These are phyloP conservation scores for Sebastolobus alascanus DNA, from an alignment of 2,797 vertebrate species.

Conservation along the genomic window DNA sequence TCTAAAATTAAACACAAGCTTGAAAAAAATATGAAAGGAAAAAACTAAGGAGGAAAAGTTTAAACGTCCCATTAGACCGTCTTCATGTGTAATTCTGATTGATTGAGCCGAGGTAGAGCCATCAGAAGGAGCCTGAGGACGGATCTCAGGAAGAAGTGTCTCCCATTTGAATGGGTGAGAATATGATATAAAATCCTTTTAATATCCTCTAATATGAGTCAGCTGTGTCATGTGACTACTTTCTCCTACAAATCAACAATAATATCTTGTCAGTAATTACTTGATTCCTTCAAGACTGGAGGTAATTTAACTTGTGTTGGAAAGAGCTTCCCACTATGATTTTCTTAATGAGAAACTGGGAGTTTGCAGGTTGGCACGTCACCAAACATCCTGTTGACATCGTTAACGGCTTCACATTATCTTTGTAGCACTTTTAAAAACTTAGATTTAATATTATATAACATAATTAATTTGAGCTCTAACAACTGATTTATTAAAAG, in stretches of 20 bases:
- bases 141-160: neutral
- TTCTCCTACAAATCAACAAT: neutral
- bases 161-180: neutral
- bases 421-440: neutral
- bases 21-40: neutral
- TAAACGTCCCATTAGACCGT: neutral
- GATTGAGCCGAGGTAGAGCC: neutral
- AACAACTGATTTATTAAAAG: neutral
- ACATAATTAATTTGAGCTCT: neutral
- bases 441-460: too few relatives aligned
- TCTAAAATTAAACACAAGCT: constrained; percentile 14
- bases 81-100: constrained; percentile 5
- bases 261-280: neutral
- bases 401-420: neutral
- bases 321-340: neutral
- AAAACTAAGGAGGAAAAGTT: neutral
- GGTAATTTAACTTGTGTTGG: neutral
- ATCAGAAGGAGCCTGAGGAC: too few relatives aligned
- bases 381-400: neutral
- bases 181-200: neutral
- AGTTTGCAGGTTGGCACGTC: neutral
- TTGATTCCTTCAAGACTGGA: neutral
- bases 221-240: neutral
- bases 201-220: neutral
- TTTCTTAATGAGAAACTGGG: neutral